A percentile compares a stretch with the other conserved stretches of the same genome.
Evolutionary conservation across 2,113 vertebrate species (phyloP).

Genomic region (Phylloscopus trochiloides): DNA sequence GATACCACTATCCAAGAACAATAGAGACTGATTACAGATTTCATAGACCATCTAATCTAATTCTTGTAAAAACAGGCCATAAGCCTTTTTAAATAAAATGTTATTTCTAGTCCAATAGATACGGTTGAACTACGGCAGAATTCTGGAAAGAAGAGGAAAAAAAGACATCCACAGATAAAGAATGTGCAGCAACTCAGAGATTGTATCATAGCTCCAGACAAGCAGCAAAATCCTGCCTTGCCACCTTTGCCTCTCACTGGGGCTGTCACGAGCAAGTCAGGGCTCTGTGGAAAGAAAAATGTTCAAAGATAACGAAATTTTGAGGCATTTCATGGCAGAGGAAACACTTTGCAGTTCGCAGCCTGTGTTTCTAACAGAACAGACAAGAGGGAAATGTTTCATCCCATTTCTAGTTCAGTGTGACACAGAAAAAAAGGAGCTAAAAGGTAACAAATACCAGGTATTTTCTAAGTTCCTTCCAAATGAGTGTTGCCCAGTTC

Average conservation of each 20-base stretch:
- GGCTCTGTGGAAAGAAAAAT: background rate
- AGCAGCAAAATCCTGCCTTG: background rate
- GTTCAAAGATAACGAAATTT: background rate
- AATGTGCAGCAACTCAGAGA: background rate
- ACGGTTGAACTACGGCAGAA: background rate
- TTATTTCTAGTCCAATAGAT: background rate
- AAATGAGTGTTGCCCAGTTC: background rate
- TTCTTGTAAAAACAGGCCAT: slow-evolving; percentile 23
- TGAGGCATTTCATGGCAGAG: background rate
- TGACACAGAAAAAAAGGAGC: background rate
- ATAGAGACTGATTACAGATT: background rate
- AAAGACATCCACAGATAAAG: background rate
- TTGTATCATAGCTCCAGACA: background rate
- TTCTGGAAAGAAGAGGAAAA: background rate
- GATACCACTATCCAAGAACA: slow-evolving; percentile 32
- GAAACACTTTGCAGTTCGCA: background rate
- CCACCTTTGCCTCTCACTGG: background rate
- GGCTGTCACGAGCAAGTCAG: fast-evolving
- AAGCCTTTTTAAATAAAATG: background rate
- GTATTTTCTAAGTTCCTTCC: background rate
- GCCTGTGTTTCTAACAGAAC: background rate
- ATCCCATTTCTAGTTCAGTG: background rate
- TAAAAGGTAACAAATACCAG: background rate
- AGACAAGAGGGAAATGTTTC: background rate
- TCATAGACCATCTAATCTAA: background rate